Evolutionary conservation across 2,113 vertebrate genomes (phyloP).

Genomic region (Bambusicola thoracicus): DNA sequence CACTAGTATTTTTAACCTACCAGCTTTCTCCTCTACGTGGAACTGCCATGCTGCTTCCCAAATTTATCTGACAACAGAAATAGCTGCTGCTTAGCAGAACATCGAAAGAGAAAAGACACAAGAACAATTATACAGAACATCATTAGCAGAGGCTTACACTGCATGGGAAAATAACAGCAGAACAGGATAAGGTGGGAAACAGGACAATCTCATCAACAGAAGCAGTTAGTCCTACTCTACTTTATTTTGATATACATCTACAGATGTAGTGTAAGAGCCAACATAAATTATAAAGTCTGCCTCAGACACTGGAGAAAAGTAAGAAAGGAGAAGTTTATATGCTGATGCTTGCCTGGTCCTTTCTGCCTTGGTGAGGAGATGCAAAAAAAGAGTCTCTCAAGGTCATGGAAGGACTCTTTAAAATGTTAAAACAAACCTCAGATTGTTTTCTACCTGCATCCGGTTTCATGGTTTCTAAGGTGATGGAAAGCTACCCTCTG

Average conservation of each 20-base stretch:
- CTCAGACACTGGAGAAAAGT: neutral
- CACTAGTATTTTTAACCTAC: neutral
- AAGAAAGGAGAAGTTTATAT: neutral
- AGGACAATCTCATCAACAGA: neutral
- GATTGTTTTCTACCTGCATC: neutral
- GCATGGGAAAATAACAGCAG: neutral
- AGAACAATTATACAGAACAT: neutral
- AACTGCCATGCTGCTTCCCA: neutral
- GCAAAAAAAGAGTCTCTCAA: neutral
- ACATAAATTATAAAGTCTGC: neutral
- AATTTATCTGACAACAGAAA: neutral
- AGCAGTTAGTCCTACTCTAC: neutral
- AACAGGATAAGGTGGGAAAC: neutral
- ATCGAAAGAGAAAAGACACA: neutral
- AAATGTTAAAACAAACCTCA: neutral
- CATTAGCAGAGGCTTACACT: neutral
- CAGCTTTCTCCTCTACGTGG: neutral
- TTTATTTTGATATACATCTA: neutral
- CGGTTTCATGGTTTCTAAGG: neutral
- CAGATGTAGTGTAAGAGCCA: neutral
- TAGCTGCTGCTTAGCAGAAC: neutral
- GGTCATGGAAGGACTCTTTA: neutral
- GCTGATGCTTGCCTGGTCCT: neutral
- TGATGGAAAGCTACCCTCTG: neutral
- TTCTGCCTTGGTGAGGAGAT: fast-evolving